Conservation (phyloP, 1,140 invertebrate genomes). For the Microvelia longipes region DNA sequence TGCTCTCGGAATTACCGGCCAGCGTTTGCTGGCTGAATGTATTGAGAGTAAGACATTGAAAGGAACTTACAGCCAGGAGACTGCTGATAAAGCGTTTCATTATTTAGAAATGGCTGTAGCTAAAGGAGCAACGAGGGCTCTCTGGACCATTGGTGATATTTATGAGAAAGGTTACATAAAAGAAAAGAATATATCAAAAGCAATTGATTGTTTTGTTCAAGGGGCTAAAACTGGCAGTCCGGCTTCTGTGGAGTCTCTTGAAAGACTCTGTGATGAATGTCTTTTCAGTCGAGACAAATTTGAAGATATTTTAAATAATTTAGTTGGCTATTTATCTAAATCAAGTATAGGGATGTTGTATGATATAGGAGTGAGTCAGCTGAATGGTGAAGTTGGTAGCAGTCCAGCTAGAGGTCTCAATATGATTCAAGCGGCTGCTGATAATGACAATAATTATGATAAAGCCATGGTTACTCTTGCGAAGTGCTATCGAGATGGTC, state of each 20-base stretch:
- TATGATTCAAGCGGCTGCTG: not conserved
- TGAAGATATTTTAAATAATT: not conserved
- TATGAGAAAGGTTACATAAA: not conserved
- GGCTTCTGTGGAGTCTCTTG: not conserved
- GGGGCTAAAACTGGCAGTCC: not conserved
- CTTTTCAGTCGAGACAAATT: not conserved
- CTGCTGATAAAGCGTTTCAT: not conserved
- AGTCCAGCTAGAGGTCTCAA: not conserved
- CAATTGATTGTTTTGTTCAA: not conserved
- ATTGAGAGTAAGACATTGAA: not conserved
- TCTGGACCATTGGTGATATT: not conserved
- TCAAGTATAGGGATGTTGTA: not conserved
- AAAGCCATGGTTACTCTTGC: not conserved
- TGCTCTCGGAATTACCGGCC: not conserved
- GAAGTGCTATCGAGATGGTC: not conserved
- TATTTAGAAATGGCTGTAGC: not conserved
- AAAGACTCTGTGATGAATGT: not conserved
- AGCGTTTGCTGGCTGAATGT: not conserved
- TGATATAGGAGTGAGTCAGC: not conserved
- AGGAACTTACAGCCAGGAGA: not conserved
- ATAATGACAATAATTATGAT: not conserved
- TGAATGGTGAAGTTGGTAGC: not conserved
- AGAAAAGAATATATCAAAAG: not conserved
- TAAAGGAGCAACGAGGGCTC: not conserved
- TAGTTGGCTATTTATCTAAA: not conserved